phyloP scores from a whole-genome alignment of 2,888 invertebrate genomes.

The Trissolcus brochymenae region DNA sequence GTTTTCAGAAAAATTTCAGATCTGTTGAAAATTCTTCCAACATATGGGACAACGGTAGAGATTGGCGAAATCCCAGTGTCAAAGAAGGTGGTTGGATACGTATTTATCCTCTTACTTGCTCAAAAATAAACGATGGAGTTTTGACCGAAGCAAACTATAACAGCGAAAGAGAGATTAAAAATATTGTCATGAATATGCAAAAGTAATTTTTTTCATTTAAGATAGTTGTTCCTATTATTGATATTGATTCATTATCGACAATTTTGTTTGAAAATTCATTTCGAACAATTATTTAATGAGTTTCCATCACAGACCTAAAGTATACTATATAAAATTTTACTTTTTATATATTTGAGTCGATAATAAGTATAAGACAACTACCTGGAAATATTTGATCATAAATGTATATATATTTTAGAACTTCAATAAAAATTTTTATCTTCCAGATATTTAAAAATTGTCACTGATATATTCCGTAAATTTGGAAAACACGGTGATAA shows the following conservation, averaged over 20 bases:
- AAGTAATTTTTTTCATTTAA: slow-evolving; percentile 63
- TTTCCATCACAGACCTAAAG: too few species aligned
- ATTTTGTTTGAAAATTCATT: too few species aligned
- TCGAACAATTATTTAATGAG: too few species aligned
- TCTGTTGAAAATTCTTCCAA: slow-evolving; percentile 80
- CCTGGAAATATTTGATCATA: background rate
- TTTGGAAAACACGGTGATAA: slow-evolving; percentile 77
- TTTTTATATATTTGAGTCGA: too few species aligned
- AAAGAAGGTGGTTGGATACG: slow-evolving; percentile 87
- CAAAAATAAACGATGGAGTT: slow-evolving; percentile 61
- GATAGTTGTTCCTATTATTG: too few species aligned
- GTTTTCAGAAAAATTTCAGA: slow-evolving; percentile 78
- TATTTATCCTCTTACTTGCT: slow-evolving; percentile 81
- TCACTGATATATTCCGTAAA: slow-evolving; percentile 77
- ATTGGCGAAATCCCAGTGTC: slow-evolving; percentile 82
- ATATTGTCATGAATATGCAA: slow-evolving; percentile 69
- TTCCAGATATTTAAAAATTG: slow-evolving; percentile 76
- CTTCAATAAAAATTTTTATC: background rate
- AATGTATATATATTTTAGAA: background rate
- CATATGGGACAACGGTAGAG: slow-evolving; percentile 84
- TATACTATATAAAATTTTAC: too few species aligned
- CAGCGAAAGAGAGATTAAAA: slow-evolving; percentile 70
- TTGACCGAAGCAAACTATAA: slow-evolving; percentile 63
- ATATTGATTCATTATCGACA: too few species aligned
- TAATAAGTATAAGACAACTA: background rate